phyloP scores from a whole-genome alignment of 1,140 invertebrate genomes.

The Pogonomyrmex californicus region DNA sequence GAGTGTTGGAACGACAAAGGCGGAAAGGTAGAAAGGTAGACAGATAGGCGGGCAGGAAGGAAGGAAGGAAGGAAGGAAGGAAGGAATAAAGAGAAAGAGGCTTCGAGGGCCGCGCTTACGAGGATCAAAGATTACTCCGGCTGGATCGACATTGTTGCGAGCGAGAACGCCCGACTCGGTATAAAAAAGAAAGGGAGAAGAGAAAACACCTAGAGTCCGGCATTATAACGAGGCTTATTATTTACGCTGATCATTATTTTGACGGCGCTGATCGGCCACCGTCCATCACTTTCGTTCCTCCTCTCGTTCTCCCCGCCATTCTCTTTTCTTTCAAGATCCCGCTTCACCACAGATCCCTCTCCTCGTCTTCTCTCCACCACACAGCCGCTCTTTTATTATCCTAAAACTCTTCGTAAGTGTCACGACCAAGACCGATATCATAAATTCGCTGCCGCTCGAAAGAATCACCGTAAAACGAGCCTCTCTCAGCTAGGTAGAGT shows the following conservation, averaged over 20 bases:
- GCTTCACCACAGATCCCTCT: slow-evolving; percentile 37
- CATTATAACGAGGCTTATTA: slow-evolving; percentile 84
- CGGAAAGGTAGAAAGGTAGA: slow-evolving; percentile 35
- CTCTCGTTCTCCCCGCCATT: slow-evolving; percentile 65
- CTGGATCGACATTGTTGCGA: slow-evolving; percentile 61
- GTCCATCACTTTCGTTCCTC: slow-evolving; percentile 83
- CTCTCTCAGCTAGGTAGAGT: slow-evolving; percentile 43
- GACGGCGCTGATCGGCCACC: slow-evolving; percentile 85
- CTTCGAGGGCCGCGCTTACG: slow-evolving; percentile 52
- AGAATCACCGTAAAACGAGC: slow-evolving; percentile 69
- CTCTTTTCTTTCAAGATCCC: slow-evolving; percentile 62
- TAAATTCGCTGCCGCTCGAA: slow-evolving; percentile 71
- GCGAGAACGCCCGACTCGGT: slow-evolving; percentile 45
- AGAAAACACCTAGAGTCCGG: slow-evolving; percentile 61
- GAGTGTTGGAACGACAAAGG: slow-evolving; percentile 37
- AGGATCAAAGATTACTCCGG: slow-evolving; percentile 62
- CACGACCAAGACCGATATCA: slow-evolving; percentile 74
- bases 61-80: slow-evolving; percentile 19
- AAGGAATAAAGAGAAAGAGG: slow-evolving; percentile 44
- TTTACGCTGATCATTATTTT: slow-evolving; percentile 85
- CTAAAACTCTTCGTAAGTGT: slow-evolving; percentile 78
- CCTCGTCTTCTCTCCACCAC: not conserved
- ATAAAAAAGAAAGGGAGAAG: slow-evolving; percentile 71
- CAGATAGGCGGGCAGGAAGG: not conserved
- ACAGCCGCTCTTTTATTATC: slow-evolving; percentile 75